Evolutionary conservation across 1,140 invertebrate genomes (phyloP), one percentile per base, ranked within the genome.

Genomic region (Drosophila sulfurigaster): DNA sequence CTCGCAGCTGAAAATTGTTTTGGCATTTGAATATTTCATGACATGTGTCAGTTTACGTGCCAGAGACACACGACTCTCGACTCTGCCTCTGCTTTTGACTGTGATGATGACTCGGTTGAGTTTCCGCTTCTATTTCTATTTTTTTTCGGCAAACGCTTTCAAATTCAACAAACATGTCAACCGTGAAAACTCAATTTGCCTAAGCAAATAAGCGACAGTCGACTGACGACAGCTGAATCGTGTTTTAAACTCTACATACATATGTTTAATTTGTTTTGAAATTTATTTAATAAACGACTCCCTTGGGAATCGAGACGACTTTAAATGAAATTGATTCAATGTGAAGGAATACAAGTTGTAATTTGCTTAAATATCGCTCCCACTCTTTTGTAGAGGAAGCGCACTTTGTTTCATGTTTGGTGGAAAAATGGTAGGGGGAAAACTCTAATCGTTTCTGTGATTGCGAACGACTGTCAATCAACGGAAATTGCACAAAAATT

Each of bases 111-210:
- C 45, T 48, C 28, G 11, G 28, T 48, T 16, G 43, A 16, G 43
- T 56, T 43, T 11, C 25, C 15, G 41, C 32, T 38, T 41, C 38
- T 38, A 7, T 51, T 20, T 38, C 5, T 30, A 15, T 30, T 15
- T 45, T 32, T 43, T 67, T 56, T n/a, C 28, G 15, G 28, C 10
- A 51, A 70, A 51, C 35, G 28, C 59, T 66, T 76, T 64, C n/a
- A 66, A 76, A 76, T 79, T 43, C 43, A 76, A 48, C 57, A 57
- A 67, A 66, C 74, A 79, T 81, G 73, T 60, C 52, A 63, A 41
- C 43, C 28, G 60, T 46, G 45, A 49, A 79, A 82, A 82, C 56
- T 72, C 64, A 70, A 60, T 73, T 82, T 82, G 63, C 35, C 51
- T 68, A 56, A 60, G 52, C 52, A 81, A 81, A 81, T 75, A 78